A percentile compares a stretch with the other conserved stretches of the same genome.
phyloP scores from a whole-genome alignment of 2,113 vertebrate genomes.

The Periophthalmus modestus region DNA sequence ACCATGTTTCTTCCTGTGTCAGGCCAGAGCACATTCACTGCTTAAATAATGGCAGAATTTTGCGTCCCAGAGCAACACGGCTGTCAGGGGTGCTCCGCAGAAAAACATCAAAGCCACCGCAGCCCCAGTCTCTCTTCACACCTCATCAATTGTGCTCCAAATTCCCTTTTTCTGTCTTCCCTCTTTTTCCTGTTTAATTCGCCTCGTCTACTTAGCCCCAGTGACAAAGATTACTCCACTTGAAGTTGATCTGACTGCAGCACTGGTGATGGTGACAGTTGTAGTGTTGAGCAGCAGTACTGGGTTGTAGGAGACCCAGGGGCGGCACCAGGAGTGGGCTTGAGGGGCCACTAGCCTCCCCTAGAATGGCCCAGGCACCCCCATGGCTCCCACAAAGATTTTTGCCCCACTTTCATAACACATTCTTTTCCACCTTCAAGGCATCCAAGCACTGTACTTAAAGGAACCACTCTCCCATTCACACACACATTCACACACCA shows the following conservation, averaged over 20 bases:
- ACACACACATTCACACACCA: too few species aligned
- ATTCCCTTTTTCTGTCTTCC: slow-evolving; percentile 46
- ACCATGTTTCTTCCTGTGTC: slow-evolving; percentile 27
- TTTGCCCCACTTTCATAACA: too few species aligned
- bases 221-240: slow-evolving; percentile 47
- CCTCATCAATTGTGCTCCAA: slow-evolving; percentile 66
- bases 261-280: neutral
- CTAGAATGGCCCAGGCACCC: too few species aligned
- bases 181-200: slow-evolving; percentile 42
- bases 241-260: slow-evolving; percentile 31
- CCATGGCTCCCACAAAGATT: too few species aligned
- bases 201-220: slow-evolving; percentile 40
- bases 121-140: slow-evolving; percentile 60
- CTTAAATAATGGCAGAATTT: slow-evolving; percentile 52
- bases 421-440: too few species aligned
- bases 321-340: too few species aligned
- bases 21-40: slow-evolving; percentile 35
- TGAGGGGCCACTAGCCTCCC: too few species aligned
- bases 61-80: slow-evolving; percentile 42
- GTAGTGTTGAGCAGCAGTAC: neutral
- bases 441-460: too few species aligned
- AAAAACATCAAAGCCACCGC: slow-evolving; percentile 66
- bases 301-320: neutral
- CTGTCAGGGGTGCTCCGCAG: slow-evolving; percentile 53
- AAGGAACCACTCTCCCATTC: too few species aligned